Evolutionary conservation across 2,113 vertebrate genomes (phyloP).

Genomic region (Vulpes lagopus): DNA sequence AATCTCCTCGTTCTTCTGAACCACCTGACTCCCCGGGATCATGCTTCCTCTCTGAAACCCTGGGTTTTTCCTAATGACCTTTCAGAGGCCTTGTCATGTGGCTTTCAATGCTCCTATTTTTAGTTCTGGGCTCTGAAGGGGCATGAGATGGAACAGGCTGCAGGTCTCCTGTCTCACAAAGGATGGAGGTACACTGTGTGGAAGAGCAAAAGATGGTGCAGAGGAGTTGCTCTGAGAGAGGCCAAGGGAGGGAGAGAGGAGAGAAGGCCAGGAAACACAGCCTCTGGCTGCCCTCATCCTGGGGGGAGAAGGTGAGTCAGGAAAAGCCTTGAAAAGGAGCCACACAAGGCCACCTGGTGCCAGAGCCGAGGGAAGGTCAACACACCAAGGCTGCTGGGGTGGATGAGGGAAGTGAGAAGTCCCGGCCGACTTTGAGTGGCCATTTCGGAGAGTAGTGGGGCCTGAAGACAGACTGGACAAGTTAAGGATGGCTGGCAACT

Average conservation of each 20-base stretch:
- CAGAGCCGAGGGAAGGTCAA: no score
- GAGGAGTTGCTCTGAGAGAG: neutral
- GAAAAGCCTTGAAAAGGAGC: neutral
- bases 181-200: neutral
- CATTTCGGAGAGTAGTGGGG: neutral
- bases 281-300: neutral
- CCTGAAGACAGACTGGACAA: neutral
- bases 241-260: neutral
- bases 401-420: neutral
- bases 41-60: neutral
- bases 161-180: neutral
- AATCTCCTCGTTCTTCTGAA: neutral
- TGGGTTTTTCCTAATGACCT: neutral
- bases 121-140: neutral
- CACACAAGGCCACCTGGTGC: neutral
- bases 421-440: neutral
- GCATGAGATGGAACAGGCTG: neutral
- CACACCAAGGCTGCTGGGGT: fast-evolving
- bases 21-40: neutral
- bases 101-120: neutral
- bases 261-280: neutral
- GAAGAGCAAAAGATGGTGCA: neutral
- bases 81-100: neutral
- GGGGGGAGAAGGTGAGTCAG: neutral
- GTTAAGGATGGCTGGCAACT: neutral